Percentiles rank a stretch among this genome's conserved stretches.
These are phyloP conservation scores for Thalassarche chlororhynchos DNA, from an alignment of 2,113 vertebrate genomes.

Conservation along the genomic window DNA sequence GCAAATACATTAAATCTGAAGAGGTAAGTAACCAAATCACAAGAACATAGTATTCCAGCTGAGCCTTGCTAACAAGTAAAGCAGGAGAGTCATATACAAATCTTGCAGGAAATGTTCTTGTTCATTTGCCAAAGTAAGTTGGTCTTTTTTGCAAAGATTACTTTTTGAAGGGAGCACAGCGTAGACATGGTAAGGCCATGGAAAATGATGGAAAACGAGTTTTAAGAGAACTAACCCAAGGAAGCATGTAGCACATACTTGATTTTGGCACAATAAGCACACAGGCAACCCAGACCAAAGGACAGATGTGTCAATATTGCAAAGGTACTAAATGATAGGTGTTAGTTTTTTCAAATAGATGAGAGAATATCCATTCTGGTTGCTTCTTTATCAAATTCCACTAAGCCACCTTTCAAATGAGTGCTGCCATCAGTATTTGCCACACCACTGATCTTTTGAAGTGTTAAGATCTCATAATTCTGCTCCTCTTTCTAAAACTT, in stretches of 20 bases:
- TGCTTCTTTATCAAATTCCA: not conserved
- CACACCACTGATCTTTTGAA: not conserved
- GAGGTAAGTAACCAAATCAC: not conserved
- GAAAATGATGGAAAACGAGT: not conserved
- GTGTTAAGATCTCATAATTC: not conserved
- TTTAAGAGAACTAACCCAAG: not conserved
- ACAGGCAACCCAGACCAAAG: not conserved
- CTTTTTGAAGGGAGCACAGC: not conserved
- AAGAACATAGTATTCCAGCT: rapidly evolving
- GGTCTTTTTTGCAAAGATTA: not conserved
- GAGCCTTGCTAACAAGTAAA: not conserved
- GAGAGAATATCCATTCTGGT: not conserved
- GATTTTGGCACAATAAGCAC: not conserved
- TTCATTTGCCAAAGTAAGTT: not conserved
- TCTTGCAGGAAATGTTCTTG: not conserved
- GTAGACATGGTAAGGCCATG: rapidly evolving
- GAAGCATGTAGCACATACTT: rapidly evolving
- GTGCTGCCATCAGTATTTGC: not conserved
- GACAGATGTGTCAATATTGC: rapidly evolving
- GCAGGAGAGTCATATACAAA: not conserved
- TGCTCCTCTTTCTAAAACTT: not conserved
- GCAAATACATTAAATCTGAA: not conserved
- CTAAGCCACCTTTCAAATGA: not conserved
- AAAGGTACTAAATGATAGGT: not conserved
- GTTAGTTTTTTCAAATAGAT: not conserved